Evolutionary conservation across 2,888 invertebrate genomes (phyloP).

Genomic region (Notodromas monacha): DNA sequence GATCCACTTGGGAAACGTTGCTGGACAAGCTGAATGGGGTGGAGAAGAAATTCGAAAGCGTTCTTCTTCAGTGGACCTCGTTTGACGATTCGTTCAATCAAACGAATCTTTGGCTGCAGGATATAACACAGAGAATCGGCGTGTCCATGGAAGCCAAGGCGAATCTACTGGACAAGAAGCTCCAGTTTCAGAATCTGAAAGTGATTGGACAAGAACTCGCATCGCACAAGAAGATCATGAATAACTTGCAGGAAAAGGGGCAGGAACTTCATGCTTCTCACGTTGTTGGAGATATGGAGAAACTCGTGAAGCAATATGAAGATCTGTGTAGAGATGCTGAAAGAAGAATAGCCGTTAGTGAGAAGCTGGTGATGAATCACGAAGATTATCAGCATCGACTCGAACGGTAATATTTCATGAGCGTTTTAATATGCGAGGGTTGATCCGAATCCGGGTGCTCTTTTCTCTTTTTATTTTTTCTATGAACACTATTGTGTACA

Average conservation of each 20-base stretch:
- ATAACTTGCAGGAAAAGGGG: constrained; percentile 16
- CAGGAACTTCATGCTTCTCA: too few relatives aligned
- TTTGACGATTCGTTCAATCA: constrained; percentile 75
- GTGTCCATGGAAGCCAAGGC: constrained; percentile 58
- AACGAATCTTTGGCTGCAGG: constrained; percentile 58
- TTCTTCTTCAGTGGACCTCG: constrained; percentile 57
- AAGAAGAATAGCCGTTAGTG: too few relatives aligned
- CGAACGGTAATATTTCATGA: too few relatives aligned
- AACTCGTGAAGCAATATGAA: too few relatives aligned
- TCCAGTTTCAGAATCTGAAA: constrained; percentile 30
- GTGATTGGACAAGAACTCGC: constrained; percentile 16
- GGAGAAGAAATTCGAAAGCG: constrained; percentile 54
- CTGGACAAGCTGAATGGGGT: constrained; percentile 50
- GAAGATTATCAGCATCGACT: too few relatives aligned
- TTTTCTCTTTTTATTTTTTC: too few relatives aligned
- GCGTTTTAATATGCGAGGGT: too few relatives aligned
- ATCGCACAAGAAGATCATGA: constrained; percentile 21
- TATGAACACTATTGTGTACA: too few relatives aligned
- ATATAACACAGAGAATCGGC: constrained; percentile 60
- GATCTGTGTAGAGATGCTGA: too few relatives aligned
- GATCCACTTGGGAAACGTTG: constrained; percentile 49
- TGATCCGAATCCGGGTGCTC: too few relatives aligned
- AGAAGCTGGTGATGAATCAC: too few relatives aligned
- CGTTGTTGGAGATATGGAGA: too few relatives aligned
- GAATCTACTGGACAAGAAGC: constrained; percentile 51